A percentile compares a stretch with the other conserved stretches of the same genome.
Evolutionary conservation across 2,888 invertebrate genomes (phyloP).

Genomic region (Seira musarum): DNA sequence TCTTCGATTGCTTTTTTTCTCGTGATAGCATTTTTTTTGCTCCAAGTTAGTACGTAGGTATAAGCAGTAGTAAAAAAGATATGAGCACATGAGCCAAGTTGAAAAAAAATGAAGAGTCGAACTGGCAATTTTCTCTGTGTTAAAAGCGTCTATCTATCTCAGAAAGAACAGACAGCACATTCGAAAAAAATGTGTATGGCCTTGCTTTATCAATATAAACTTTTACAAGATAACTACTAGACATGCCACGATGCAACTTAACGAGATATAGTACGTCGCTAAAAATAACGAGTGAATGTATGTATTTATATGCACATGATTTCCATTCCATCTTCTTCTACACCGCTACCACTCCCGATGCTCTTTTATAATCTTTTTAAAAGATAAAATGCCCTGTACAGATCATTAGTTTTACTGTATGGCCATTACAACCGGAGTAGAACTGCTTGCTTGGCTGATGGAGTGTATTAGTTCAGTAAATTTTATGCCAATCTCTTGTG

Average conservation of each 20-base stretch:
- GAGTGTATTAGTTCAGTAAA: constrained; percentile 42
- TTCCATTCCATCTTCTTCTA: not conserved
- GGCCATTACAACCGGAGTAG: constrained; percentile 37
- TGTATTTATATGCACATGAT: not conserved
- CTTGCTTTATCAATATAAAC: constrained; percentile 24
- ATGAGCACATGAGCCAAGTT: constrained; percentile 48
- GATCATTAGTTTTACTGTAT: constrained; percentile 58
- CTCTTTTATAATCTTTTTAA: constrained; percentile 19
- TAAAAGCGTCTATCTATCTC: constrained; percentile 8
- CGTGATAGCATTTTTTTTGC: not conserved
- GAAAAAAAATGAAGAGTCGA: constrained; percentile 41
- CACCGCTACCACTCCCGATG: constrained; percentile 9
- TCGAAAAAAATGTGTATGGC: constrained; percentile 8
- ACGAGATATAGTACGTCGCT: not conserved
- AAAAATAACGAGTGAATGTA: not conserved
- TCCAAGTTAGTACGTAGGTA: not conserved
- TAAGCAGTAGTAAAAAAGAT: constrained; percentile 17
- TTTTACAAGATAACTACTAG: constrained; percentile 10
- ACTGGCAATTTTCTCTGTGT: constrained; percentile 27
- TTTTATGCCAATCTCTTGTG: constrained; percentile 52
- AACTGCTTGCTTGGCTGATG: constrained; percentile 11
- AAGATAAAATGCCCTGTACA: constrained; percentile 54
- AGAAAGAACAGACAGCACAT: not conserved
- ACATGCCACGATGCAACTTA: not conserved
- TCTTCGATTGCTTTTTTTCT: too few relatives aligned